A percentile compares a stretch with the other conserved stretches of the same genome.
These are phyloP conservation scores for Pristionchus fissidentatus DNA, from an alignment of 2,888 invertebrate genomes.

Conservation along the genomic window DNA sequence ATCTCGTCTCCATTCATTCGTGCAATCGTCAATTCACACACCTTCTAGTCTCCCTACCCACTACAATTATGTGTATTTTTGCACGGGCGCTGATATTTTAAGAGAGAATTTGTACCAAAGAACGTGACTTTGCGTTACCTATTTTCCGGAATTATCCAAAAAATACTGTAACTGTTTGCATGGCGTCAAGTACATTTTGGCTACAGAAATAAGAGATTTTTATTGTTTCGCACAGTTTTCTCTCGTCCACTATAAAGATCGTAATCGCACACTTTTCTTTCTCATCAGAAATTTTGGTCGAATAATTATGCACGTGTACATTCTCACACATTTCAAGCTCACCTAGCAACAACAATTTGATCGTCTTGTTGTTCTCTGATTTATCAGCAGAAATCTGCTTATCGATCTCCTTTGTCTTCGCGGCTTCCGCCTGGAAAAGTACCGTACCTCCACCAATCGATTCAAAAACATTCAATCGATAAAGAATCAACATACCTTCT, in stretches of 20 bases:
- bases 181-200: no score
- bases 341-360: conserved; percentile 73
- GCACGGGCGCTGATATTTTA: no score
- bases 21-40: no score
- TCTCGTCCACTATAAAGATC: background rate
- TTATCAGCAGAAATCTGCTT: conserved; percentile 65
- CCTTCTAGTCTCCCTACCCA: no score
- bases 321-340: no score
- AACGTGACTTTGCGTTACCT: no score
- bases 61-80: background rate
- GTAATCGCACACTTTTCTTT: background rate
- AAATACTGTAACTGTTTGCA: no score
- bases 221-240: no score
- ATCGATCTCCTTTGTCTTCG: conserved; percentile 68
- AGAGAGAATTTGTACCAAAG: no score
- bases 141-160: no score
- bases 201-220: no score
- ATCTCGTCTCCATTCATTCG: background rate
- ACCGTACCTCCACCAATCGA: background rate
- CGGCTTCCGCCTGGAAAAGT: conserved; percentile 47
- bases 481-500: conserved; percentile 59
- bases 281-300: background rate
- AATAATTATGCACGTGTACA: background rate
- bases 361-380: conserved; percentile 65
- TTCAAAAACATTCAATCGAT: background rate